Base-by-base conservation (phyloP, 92 coral and sea anemone genomes). In the Pocillopora meandrina region DNA sequence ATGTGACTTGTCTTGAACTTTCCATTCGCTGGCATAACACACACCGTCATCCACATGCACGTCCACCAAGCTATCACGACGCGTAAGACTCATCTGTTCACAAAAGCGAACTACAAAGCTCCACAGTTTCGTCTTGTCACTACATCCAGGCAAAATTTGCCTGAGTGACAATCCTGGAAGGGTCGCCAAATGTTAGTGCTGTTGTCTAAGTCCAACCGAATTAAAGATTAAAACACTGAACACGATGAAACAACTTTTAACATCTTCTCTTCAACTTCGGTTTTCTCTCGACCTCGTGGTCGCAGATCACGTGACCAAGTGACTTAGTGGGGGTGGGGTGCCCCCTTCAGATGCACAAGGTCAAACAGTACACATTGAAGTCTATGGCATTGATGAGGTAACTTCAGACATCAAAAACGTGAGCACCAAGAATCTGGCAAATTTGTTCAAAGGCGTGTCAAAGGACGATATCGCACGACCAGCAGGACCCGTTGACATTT, bases 351-450 rank as follows among this genome's bases (percentile, higher is more conserved):
- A n/a, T n/a, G n/a, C n/a, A n/a, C n/a, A n/a, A n/a, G n/a, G n/a
- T n/a, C n/a, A n/a, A n/a, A n/a, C n/a, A n/a, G n/a, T n/a, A n/a
- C 52, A 31, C 55, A 42, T 77, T 83, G 59, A 88, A 34, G 88
- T 90, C 65, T 89, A 72, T 63, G 90, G 93, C 16, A 75, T 85
- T 12, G 83, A 83, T 33, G 79, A 87, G 52, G 83, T 83, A 9
- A 90, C 91, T 49, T 69, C 74, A 47, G 84, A 82, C 69, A 87
- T 90, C 68, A 86, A 87, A 73, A 69, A 47, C 49, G 42, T 84
- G 18, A 76, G 61, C 69, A 56, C 79, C 10, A 81, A 77, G 33
- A 59, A 72, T 42, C 72, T 83, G 20, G 56, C 67, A 1, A 71
- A 83, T 19, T 42, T 87, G 47, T 90, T 84, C 84, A 71, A 70